Percentiles rank a stretch among this genome's conserved stretches.
phyloP scores from a whole-genome alignment of 2,888 invertebrate species.

The Apoda limacodes region DNA sequence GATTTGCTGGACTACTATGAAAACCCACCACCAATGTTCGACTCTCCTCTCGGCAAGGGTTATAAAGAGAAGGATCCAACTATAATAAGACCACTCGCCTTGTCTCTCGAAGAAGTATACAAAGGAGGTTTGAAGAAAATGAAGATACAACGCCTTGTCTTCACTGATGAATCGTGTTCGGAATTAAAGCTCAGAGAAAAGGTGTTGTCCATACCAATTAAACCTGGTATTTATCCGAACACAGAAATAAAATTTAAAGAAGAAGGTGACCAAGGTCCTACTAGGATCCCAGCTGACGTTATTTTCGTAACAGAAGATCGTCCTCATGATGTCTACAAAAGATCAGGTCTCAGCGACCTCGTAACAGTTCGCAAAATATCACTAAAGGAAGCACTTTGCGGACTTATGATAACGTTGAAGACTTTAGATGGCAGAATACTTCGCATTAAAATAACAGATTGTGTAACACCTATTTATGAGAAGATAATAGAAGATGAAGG shows the following conservation, averaged over 20 bases:
- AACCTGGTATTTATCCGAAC: conserved; percentile 79
- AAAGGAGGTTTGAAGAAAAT: conserved; percentile 85
- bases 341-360: conserved; percentile 75
- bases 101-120: conserved; percentile 71
- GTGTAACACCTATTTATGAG: conserved; percentile 75
- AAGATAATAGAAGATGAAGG: conserved; percentile 81
- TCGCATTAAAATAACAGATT: conserved; percentile 77
- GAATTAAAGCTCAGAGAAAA: conserved; percentile 76
- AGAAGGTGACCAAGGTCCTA: conserved; percentile 84
- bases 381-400: conserved; percentile 78
- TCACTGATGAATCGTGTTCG: conserved; percentile 72
- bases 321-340: conserved; percentile 73
- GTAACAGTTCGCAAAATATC: conserved; percentile 70
- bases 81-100: conserved; percentile 54
- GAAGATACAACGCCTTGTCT: conserved; percentile 80
- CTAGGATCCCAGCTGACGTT: conserved; percentile 80
- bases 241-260: conserved; percentile 80
- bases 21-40: conserved; percentile 73
- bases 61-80: conserved; percentile 71
- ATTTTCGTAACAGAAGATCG: conserved; percentile 80
- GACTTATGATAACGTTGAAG: conserved; percentile 72
- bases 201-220: conserved; percentile 79
- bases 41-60: conserved; percentile 70
- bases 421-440: conserved; percentile 79
- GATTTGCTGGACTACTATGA: conserved; percentile 77